phyloP scores from a whole-genome alignment of 2,888 invertebrate species.

The Drosophila parthenogenetica region DNA sequence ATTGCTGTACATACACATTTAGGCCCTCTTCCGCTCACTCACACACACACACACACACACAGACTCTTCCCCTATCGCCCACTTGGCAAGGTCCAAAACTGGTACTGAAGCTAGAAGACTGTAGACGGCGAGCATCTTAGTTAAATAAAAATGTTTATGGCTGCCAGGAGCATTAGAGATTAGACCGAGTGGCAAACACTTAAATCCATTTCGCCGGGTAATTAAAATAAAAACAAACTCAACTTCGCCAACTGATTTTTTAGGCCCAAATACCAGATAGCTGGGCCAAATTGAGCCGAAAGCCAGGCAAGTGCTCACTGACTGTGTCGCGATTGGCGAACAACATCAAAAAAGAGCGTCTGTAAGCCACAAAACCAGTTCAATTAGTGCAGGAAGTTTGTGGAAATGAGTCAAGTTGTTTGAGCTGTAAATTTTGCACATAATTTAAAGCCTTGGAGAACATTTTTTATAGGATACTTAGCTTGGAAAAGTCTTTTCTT shows the following conservation, averaged over 20 bases:
- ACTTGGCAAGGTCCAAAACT: constrained; percentile 1
- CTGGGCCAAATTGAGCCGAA: constrained; percentile 12
- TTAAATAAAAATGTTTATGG: constrained; percentile 64
- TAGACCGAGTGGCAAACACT: constrained; percentile 40
- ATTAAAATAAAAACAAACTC: constrained; percentile 42
- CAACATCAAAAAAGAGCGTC: constrained; percentile 8
- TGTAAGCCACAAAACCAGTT: neutral
- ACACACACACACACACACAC: neutral
- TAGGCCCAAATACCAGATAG: constrained; percentile 3
- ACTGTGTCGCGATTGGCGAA: constrained; percentile 8
- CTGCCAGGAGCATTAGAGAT: constrained; percentile 59
- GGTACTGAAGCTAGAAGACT: constrained; percentile 42
- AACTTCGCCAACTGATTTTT: constrained; percentile 18
- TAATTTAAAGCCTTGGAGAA: too few species aligned
- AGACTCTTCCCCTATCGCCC: neutral
- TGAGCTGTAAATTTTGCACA: too few species aligned
- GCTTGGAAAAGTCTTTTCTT: too few species aligned
- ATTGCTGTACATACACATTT: constrained; percentile 64
- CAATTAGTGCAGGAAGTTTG: constrained; percentile 1
- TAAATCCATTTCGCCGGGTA: constrained; percentile 53
- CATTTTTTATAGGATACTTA: too few species aligned
- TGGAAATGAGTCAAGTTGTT: constrained; percentile 1
- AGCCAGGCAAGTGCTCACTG: constrained; percentile 11
- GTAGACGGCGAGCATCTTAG: constrained; percentile 42
- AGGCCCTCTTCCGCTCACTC: constrained; percentile 12